Base-by-base conservation (phyloP, 23 tunicate genomes). In the Oikopleura albicans region DNA sequence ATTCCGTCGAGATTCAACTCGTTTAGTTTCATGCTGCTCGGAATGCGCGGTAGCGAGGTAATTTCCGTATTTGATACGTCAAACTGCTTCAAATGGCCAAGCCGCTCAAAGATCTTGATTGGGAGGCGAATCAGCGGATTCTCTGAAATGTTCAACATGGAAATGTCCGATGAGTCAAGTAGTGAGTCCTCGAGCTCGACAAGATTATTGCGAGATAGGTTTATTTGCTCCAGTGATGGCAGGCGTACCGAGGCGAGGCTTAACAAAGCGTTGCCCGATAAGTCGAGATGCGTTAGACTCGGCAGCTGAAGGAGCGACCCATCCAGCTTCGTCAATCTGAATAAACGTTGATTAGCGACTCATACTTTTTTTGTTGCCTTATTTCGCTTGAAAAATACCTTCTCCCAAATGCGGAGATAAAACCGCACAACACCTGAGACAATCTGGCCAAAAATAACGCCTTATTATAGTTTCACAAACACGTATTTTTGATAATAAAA, bases 241-340 rank as follows among this genome's bases (percentile, higher is more conserved):
- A 71, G 37, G 2, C 79, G 33, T 12, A 71, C 34, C 79, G 34
- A 12, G 33, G 79, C 2, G 37, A 71, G 34, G 33, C 37, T 12
- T 27, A 12, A 2, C 34, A 71, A 12, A 29, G 79, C 37, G 79
- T 71, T 71, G 33, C 79, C 79, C 33, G 79, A 71, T 16, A 71
- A 29, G 37, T 71, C 79, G 34, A 71, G 79, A 71, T 71, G 79
- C 34, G 79, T 71, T 34, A 71, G 79, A 29, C 35, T 71, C 35
- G 79, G 79, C 27, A 71, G 79, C 4, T 29, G 79, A 71, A 71
- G 79, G 79, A 71, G 27, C 28, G 4, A 12, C 4, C 79, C 79
- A 37, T 71, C 35, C 2, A 71, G 27, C 79, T 16, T 12, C 27
- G 79, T 71, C 34, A 71, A 12, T 71, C 79, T 71, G 79, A 71